Evolutionary conservation across 1,140 invertebrate genomes (phyloP), one percentile per base, ranked within the genome.

Genomic region (Hylaeus anthracinus): DNA sequence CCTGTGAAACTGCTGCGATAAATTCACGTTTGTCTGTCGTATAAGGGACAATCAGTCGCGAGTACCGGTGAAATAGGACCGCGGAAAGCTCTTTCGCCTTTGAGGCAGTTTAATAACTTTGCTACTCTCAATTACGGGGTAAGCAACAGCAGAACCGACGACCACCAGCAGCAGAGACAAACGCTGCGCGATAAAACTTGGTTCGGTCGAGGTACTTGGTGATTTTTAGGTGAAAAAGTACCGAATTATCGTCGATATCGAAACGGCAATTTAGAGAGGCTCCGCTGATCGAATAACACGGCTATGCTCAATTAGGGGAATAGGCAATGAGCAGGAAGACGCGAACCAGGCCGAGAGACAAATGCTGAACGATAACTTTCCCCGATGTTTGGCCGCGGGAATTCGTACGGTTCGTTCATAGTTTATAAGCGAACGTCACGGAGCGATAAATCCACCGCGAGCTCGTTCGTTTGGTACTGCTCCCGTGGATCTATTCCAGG

Each of bases 11-110:
- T 63, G 64, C 5, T 43, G 14, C 72, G 79, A 80, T 80, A 80
- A 80, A 80, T 80, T 66, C 64, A 66, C 79, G 79, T 80, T 80
- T 80, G 75, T 80, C 79, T 80, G 72, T 74, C 72, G 55, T 26
- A 14, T 45, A 67, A 80, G 53, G 15, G 79, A 69, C 64, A 69
- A 80, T 80, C 79, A 58, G 70, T 79, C 71, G 43, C 37, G 41
- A 4, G 8, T 1, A 15, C n/a, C 69, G 60, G 51, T 79, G 72
- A 67, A 74, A 80, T 60, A 75, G 55, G 26, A 37, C 15, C 72
- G 58, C 39, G 58, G 12, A 2, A 2, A 9, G 15, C 1, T 14
- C 10, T 12, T 65, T 43, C 3, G 45, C 51, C n/a, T 64, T 56
- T 39, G 1, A 55, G 12, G n/a, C 10, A 15, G 60, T 79, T 79